phyloP scores from a whole-genome alignment of 2,888 invertebrate genomes.

The Leptopilina syphax region DNA sequence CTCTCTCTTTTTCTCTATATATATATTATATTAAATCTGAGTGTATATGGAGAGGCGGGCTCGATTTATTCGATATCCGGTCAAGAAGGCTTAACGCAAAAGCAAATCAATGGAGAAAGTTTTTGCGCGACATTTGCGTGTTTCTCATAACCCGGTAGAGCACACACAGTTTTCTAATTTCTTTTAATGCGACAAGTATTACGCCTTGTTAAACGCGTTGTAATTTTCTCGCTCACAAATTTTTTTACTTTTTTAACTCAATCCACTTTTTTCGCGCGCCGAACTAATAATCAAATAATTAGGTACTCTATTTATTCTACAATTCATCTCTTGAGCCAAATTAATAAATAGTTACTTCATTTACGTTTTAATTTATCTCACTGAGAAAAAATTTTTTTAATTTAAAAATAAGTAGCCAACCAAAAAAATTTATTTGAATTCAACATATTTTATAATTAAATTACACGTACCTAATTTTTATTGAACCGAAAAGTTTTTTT shows the following conservation, averaged over 20 bases:
- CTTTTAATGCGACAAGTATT: slow-evolving; percentile 31
- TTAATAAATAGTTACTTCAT: too few relatives aligned
- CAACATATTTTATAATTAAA: too few relatives aligned
- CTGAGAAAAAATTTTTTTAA: too few relatives aligned
- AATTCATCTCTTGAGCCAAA: too few relatives aligned
- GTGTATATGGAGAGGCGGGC: slow-evolving; percentile 3
- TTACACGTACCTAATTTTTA: too few relatives aligned
- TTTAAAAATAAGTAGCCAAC: too few relatives aligned
- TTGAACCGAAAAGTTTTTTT: too few relatives aligned
- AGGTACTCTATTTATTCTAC: too few relatives aligned
- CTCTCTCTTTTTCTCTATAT: too few relatives aligned
- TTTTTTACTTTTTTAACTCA: not conserved
- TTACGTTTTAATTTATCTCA: too few relatives aligned
- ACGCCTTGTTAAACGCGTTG: slow-evolving; percentile 4
- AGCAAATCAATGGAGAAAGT: slow-evolving; percentile 55
- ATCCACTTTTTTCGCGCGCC: not conserved
- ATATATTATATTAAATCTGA: not conserved
- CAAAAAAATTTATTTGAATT: too few relatives aligned
- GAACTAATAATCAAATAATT: not conserved
- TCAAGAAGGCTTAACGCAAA: slow-evolving; percentile 47
- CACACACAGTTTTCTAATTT: slow-evolving; percentile 33
- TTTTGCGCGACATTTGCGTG: slow-evolving; percentile 51
- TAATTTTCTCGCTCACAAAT: slow-evolving; percentile 21
- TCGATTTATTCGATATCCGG: slow-evolving; percentile 48
- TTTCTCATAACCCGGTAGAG: slow-evolving; percentile 52